phyloP scores from a whole-genome alignment of 1,140 invertebrate species.

The Brachionus angularis region DNA sequence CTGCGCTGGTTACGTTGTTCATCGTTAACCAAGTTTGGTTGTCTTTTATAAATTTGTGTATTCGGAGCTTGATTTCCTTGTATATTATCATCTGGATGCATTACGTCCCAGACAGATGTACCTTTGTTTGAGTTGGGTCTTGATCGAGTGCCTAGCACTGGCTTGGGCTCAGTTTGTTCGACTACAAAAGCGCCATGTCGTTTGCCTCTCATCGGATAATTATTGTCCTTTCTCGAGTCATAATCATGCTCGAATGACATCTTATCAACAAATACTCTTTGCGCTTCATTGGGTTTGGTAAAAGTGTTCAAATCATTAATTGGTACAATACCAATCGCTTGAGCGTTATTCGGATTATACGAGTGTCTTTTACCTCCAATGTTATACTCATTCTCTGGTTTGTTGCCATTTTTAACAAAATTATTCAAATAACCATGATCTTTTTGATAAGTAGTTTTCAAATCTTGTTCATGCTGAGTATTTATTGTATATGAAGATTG shows the following conservation, averaged over 20 bases:
- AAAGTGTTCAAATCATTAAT: conserved; percentile 40
- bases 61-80: not conserved
- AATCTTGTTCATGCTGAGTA: conserved; percentile 10
- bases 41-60: conserved; percentile 20
- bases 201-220: conserved; percentile 40
- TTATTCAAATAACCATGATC: conserved; percentile 32
- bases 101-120: conserved; percentile 8
- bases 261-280: conserved; percentile 41
- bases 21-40: conserved; percentile 1
- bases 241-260: conserved; percentile 42
- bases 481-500: not conserved
- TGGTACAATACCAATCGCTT: conserved; percentile 27
- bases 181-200: conserved; percentile 36
- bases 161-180: conserved; percentile 17
- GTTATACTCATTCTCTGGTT: not conserved
- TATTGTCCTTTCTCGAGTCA: conserved; percentile 15
- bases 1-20: conserved; percentile 21
- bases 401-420: not conserved
- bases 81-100: conserved; percentile 8
- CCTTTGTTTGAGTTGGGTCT: conserved; percentile 30
- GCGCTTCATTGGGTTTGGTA: not conserved
- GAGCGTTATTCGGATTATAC: conserved; percentile 24
- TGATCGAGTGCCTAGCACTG: not conserved
- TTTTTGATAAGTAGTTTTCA: conserved; percentile 41
- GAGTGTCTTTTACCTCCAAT: conserved; percentile 4